Percentiles rank a stretch among this genome's conserved stretches.
Conservation (phyloP, 2,888 invertebrate species). For the Embidobia sp. region DNA sequence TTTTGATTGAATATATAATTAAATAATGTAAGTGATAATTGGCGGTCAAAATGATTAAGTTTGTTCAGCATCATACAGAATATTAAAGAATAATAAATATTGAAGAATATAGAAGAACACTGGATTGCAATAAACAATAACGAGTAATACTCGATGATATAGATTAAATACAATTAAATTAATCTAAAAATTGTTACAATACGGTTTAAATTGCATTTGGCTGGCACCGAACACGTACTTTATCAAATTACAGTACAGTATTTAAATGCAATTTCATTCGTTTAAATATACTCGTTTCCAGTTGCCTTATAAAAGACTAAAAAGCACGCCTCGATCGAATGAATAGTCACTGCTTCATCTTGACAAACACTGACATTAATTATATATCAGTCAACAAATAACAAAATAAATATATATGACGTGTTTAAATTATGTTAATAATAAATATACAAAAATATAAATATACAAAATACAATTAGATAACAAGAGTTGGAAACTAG, state of each 20-base stretch:
- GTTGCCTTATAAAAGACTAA: constrained; percentile 14
- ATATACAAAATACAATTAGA: constrained; percentile 37
- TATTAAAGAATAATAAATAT: background rate
- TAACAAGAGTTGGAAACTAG: constrained; percentile 4
- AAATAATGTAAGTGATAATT: too few species aligned
- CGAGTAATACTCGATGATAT: background rate
- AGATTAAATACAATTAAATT: constrained; percentile 8
- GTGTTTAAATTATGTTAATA: constrained; percentile 7
- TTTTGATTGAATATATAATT: too few species aligned
- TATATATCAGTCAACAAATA: constrained; percentile 13
- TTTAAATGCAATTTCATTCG: constrained; percentile 43
- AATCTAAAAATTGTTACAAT: background rate
- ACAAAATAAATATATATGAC: constrained; percentile 19
- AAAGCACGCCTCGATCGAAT: constrained; percentile 10
- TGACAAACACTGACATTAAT: constrained; percentile 1
- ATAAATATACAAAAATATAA: constrained; percentile 50
- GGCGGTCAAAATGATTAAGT: too few species aligned
- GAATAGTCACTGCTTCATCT: background rate
- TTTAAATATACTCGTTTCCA: constrained; percentile 43
- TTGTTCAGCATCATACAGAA: too few species aligned
- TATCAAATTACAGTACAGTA: constrained; percentile 15
- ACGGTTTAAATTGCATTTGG: constrained; percentile 2
- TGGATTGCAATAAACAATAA: background rate
- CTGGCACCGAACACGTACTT: constrained; percentile 20
- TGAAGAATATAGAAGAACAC: background rate